These are phyloP conservation scores for Cosmia trapezina DNA, from an alignment of 2,888 invertebrate genomes.

Conservation along the genomic window DNA sequence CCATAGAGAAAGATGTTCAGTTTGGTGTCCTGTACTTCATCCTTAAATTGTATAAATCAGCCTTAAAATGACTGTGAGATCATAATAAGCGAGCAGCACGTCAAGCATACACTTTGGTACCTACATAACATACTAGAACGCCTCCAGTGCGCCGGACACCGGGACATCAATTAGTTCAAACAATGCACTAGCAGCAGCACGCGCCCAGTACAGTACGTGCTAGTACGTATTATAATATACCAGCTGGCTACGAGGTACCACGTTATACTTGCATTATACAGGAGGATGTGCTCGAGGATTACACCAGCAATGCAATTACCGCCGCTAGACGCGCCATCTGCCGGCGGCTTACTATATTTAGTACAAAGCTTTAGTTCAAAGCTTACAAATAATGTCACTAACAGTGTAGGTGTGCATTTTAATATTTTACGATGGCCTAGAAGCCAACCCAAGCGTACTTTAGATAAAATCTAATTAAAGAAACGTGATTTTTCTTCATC, in stretches of 20 bases:
- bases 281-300: neutral
- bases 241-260: neutral
- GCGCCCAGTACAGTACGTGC: neutral
- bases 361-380: neutral
- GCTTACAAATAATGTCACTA: neutral
- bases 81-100: neutral
- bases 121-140: neutral
- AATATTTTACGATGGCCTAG: neutral
- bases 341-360: neutral
- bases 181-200: neutral
- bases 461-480: neutral
- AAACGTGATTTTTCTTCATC: neutral
- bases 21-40: no score
- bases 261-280: neutral
- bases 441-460: neutral
- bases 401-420: neutral
- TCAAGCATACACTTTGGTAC: neutral
- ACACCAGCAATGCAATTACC: constrained; percentile 8
- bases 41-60: neutral
- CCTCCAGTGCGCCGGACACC: neutral
- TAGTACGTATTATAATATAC: neutral
- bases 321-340: neutral
- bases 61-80: neutral
- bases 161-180: neutral
- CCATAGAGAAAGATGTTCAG: no score